A percentile compares a stretch with the other conserved stretches of the same genome.
These are phyloP conservation scores for Pissodes strobi DNA, from an alignment of 1,140 invertebrate genomes.

Conservation along the genomic window DNA sequence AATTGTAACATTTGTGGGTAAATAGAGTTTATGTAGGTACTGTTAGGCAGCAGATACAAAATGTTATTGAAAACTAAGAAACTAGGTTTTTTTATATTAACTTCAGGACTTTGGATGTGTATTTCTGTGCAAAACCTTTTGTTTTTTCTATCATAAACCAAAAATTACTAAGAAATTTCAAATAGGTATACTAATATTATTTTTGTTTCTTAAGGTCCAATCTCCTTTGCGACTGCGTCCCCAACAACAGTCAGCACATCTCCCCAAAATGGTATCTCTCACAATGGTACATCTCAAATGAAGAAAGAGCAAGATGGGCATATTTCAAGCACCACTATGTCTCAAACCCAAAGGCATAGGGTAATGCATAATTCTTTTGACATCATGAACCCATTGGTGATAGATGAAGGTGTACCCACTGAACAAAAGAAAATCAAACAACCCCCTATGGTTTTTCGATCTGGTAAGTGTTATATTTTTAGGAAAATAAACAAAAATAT, in stretches of 20 bases:
- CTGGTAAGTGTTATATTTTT: conserved; percentile 45
- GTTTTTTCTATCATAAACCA: neutral
- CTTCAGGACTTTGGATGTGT: no score
- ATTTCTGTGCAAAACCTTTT: no score
- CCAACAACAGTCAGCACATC: conserved; percentile 16
- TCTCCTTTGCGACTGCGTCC: conserved; percentile 17
- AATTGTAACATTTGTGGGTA: no score
- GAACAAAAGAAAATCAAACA: conserved; percentile 51
- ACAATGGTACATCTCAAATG: neutral
- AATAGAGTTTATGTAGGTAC: no score
- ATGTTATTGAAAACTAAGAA: no score
- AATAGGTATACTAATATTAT: neutral
- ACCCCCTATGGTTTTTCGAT: conserved; percentile 52
- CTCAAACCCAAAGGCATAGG: conserved; percentile 33
- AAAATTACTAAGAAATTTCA: neutral
- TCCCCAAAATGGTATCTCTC: conserved; percentile 2
- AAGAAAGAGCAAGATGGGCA: conserved; percentile 39
- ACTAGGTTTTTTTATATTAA: no score
- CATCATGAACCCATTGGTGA: conserved; percentile 51
- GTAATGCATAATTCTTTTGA: conserved; percentile 53
- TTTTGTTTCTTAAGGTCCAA: conserved; percentile 27
- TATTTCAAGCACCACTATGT: conserved; percentile 37
- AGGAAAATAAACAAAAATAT: neutral
- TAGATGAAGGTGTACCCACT: conserved; percentile 45
- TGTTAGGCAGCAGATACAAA: no score